A percentile compares a stretch with the other conserved stretches of the same genome.
phyloP scores from a whole-genome alignment of 2,797 vertebrate genomes.

The Sebastes ruberrimus region DNA sequence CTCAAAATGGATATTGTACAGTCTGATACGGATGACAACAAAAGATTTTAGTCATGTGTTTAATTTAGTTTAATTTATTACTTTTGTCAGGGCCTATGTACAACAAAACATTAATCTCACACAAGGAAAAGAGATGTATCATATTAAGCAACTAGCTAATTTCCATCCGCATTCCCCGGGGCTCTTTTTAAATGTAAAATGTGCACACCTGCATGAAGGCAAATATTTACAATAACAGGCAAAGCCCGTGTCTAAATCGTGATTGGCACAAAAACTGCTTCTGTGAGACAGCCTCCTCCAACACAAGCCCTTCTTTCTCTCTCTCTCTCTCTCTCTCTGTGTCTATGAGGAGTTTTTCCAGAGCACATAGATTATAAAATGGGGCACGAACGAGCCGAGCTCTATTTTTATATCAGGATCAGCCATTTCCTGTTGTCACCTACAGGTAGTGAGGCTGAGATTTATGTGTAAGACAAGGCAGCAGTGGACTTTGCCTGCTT shows the following conservation, averaged over 20 bases:
- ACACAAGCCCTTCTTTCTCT: background rate
- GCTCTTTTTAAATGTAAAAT: background rate
- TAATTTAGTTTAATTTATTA: background rate
- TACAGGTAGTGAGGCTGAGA: constrained; percentile 60
- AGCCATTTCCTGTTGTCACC: constrained; percentile 72
- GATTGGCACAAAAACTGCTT: constrained; percentile 18
- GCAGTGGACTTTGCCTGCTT: constrained; percentile 32
- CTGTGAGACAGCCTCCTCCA: constrained; percentile 32
- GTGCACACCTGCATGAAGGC: background rate
- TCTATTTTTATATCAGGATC: constrained; percentile 77
- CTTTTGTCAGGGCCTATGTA: background rate
- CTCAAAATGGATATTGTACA: background rate
- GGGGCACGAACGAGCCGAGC: constrained; percentile 70
- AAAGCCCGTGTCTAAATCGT: background rate
- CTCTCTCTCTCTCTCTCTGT: background rate
- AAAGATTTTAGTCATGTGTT: background rate
- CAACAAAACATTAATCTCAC: background rate
- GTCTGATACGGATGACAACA: background rate
- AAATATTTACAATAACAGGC: constrained; percentile 27
- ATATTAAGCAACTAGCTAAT: background rate
- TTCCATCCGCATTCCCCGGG: background rate
- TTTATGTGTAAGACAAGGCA: constrained; percentile 37
- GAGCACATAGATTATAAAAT: constrained; percentile 76
- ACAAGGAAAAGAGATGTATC: background rate
- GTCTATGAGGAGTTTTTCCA: constrained; percentile 72